Base-by-base conservation (phyloP, 2,888 invertebrate genomes). In the Cryptocephalus primarius region DNA sequence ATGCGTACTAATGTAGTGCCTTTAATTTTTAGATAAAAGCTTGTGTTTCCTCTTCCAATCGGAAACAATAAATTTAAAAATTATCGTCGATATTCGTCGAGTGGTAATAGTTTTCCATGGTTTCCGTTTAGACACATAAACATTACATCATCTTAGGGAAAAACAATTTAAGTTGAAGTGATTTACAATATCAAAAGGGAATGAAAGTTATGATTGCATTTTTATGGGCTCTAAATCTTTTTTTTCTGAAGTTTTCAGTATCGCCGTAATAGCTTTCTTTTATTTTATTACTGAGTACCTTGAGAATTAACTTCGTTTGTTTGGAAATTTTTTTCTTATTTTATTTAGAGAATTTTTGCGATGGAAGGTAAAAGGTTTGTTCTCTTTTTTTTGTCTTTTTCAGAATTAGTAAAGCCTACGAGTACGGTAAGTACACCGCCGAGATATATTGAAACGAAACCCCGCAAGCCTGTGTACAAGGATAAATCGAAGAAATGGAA, bases 341-440 rank as follows among this genome's bases (percentile, higher is more conserved):
- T 36, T 36, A 36, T 36, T 36, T 36, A 36, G 12, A 6, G 22
- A 22, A 22, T 22, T 22, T 22, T 22, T 6, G 6, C 22, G 22
- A 6, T 22, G 22, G 22, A 22, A 22, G 22, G 22, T 22, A 22
- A 22, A 22, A 22, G 22, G 36, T 48, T 36, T 32, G 39, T 40
- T 43, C 12, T 34, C 13, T 22, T 14, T 36, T 14, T 43, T 41
- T 44, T 47, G 40, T 42, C 45, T 42, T 36, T 60, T 60, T 45
- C 57, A 71, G 71, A 71, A 49, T 58, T 61, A 31, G 60, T 67
- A 33, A 70, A 71, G 56, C 64, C 70, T 8, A 70, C 70, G 32
- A 70, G 66, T 47, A 68, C 69, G 10, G 60, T 65, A 1, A 63
- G 61, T 43, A 65, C 69, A 1, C 69, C 70, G 6, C 69, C 70